phyloP scores from a whole-genome alignment of 2,113 vertebrate species.

The Calidris pugnax region DNA sequence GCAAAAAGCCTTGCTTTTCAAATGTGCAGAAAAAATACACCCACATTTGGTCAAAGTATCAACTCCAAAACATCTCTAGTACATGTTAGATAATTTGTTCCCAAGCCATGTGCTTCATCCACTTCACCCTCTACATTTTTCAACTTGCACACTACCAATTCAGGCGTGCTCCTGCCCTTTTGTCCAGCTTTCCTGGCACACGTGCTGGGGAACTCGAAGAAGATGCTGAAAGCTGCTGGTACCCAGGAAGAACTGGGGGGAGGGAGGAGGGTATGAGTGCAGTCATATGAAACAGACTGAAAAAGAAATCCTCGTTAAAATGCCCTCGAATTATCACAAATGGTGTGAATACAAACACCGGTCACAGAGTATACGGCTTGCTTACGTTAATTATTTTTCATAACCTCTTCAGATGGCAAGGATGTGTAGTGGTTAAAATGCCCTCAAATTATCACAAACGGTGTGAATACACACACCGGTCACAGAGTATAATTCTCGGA shows the following conservation, averaged over 20 bases:
- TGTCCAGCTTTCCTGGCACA: not conserved
- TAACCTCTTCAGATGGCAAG: not conserved
- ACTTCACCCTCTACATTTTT: not conserved
- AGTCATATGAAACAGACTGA: not conserved
- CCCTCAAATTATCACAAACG: not conserved
- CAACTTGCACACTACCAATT: not conserved
- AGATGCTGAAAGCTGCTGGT: not conserved
- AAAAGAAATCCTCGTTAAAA: not conserved
- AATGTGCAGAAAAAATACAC: not conserved
- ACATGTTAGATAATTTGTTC: not conserved
- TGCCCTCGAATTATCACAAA: not conserved
- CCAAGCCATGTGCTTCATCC: not conserved
- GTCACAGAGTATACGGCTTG: not conserved
- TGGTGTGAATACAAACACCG: fast-evolving
- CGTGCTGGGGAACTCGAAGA: fast-evolving
- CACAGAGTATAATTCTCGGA: not conserved
- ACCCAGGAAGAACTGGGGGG: not conserved
- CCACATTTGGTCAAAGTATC: not conserved
- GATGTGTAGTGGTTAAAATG: no score
- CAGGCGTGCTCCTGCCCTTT: not conserved
- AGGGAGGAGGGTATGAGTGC: not conserved
- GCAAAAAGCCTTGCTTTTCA: not conserved
- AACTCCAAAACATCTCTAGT: not conserved
- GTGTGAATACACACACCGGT: fast-evolving
- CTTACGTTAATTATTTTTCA: not conserved